These are phyloP conservation scores for Plutomurus gul DNA, from an alignment of 1,140 invertebrate genomes.

Conservation along the genomic window DNA sequence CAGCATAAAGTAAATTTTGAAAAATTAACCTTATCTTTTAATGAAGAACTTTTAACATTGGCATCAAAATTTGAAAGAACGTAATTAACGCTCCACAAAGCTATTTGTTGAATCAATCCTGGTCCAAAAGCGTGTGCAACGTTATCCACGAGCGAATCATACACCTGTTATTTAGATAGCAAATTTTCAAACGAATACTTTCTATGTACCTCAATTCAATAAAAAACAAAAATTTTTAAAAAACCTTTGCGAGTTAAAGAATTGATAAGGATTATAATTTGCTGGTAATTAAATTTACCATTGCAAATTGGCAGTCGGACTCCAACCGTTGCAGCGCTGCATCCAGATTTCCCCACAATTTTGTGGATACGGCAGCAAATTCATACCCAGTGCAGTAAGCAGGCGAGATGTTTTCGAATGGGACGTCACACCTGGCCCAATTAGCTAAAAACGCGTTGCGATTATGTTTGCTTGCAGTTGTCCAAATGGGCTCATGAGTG, in stretches of 20 bases:
- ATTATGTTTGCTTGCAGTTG: constrained; percentile 55
- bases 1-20: too few species aligned
- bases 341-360: constrained; percentile 18
- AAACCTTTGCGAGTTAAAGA: too few species aligned
- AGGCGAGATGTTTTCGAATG: constrained; percentile 56
- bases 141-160: constrained; percentile 55
- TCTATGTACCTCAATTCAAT: not conserved
- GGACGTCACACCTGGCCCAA: constrained; percentile 58
- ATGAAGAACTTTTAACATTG: constrained; percentile 33
- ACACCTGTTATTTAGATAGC: too few species aligned
- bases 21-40: not conserved
- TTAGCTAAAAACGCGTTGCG: constrained; percentile 55
- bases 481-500: constrained; percentile 58
- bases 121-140: constrained; percentile 57
- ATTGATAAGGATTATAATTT: too few species aligned
- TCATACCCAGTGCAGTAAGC: constrained; percentile 50
- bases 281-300: constrained; percentile 31
- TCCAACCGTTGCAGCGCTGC: constrained; percentile 18
- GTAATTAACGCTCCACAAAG: constrained; percentile 55
- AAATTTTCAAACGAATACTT: too few species aligned
- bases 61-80: constrained; percentile 54
- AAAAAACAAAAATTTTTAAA: too few species aligned
- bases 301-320: constrained; percentile 30
- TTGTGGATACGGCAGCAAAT: constrained; percentile 20
- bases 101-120: constrained; percentile 54